Base-by-base conservation (phyloP, 2,888 invertebrate genomes). In the Iselma pallidipennis region DNA sequence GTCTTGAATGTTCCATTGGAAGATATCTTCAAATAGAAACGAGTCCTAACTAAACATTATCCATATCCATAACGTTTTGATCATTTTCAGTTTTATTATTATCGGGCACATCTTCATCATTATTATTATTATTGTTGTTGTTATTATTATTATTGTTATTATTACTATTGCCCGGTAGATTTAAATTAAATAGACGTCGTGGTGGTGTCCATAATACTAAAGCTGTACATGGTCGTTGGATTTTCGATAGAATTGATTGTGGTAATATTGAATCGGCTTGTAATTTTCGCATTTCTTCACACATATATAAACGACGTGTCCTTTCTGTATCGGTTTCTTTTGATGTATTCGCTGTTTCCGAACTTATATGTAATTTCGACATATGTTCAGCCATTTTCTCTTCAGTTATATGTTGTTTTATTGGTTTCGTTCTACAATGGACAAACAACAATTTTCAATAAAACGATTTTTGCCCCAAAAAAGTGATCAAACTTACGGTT, bases 341-440 rank as follows among this genome's bases (percentile, higher is more conserved):
- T 12, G 67, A 57, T 16, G 71, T 59, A 4, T 74, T 50, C 4
- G 70, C 73, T 5, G 80, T 79, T 74, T 81, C 81, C 6, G 82
- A 78, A 73, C 83, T 85, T 69, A 94, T 91, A 75, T 92, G 91
- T 29, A 94, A 82, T 33, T 89, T 87, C 68, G 87, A 89, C 66
- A 94, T 85, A 74, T 92, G 91, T 23, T 90, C 91, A 0, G 92
- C 89, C 88, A 94, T 93, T 79, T 90, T 91, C 74, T 93, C 93
- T 78, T 93, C 93, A 0, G 92, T 91, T 66, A 93, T 92, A 42
- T 89, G 85, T 76, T 92, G 91, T 76, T 94, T 94, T 6, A 84
- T 76, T 49, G 88, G 71, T 52, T 72, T 74, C 12, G 69, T 61
- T 25, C 79, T 79, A 59, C 28, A 71, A 61, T 29, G 19, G 5